Percentiles rank a stretch among this genome's conserved stretches.
Conservation (phyloP, 2,113 vertebrate genomes). For the Aldabrachelys gigantea region DNA sequence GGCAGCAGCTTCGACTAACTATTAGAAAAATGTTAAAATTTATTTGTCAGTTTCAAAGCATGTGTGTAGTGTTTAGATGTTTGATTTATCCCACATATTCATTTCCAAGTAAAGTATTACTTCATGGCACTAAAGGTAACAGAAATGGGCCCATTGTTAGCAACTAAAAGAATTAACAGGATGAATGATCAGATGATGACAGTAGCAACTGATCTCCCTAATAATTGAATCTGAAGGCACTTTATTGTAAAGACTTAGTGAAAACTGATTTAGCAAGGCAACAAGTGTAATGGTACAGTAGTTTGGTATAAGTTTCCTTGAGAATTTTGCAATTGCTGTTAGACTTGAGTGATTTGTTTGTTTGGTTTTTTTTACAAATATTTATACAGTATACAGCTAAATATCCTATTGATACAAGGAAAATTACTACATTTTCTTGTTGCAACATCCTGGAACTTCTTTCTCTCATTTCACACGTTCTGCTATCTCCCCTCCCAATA, state of each 20-base stretch:
- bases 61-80: not conserved
- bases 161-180: not conserved
- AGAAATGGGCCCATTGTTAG: not conserved
- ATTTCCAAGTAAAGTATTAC: not conserved
- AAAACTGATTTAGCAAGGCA: not conserved
- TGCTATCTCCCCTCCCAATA: not conserved
- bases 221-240: not conserved
- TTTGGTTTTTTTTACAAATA: not conserved
- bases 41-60: not conserved
- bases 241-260: not conserved
- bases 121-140: not conserved
- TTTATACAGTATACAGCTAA: not conserved
- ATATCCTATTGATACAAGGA: not conserved
- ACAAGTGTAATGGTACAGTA: not conserved
- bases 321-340: not conserved
- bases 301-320: fast-evolving
- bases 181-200: not conserved
- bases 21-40: not conserved
- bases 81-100: not conserved
- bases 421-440: not conserved
- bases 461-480: not conserved
- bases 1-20: not conserved
- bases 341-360: not conserved
- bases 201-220: not conserved
- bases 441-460: not conserved